Evolutionary conservation across 2,888 invertebrate genomes (phyloP), one percentile per base, ranked within the genome.

Genomic region (Alentia gelatinosa): DNA sequence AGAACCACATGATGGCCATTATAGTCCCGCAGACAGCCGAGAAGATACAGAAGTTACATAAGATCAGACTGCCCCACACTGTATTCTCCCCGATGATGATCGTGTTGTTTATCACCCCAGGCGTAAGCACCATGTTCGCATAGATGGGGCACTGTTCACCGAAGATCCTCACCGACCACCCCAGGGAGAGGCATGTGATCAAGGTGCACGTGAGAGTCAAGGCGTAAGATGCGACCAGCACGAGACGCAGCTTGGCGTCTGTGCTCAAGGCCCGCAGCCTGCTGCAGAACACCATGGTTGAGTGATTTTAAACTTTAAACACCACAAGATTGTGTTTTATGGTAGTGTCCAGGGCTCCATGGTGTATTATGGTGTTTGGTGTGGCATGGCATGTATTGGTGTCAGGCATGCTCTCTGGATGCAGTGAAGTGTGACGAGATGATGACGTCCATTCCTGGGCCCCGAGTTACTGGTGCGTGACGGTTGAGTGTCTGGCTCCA

Each of bases 1-100:
- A 90, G 84, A 90, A 90, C 84, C 90, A 90, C 5, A 84, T 90
- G 84, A 90, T 90, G 50, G 90, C 90, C 12, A 84, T 47, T 1
- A 90, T 84, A 12, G 37, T 33, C 5, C 47, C 90, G 23, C 40
- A 37, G 4, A 47, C 90, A 7, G 90, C 35, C 4, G 84, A 15
- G 50, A 90, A 90, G 5, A 37, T 47, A 30, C 90, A 84, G 63
- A 84, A 90, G 37, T 35, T 35, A 84, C 90, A 90, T 0, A 35
- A 26, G 12, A 40, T 23, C 26, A 15, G 5, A 30, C 23, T 15
- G 4, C 84, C 84, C 90, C 90, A 90, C 15, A 39, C 40, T n/a
- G 90, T 42, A 7, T 39, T 26, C 7, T 79, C 79, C 37, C 4
- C n/a, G 37, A 79, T 9, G 1, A 19, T 19, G 7, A 79, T 35